Conservation (phyloP, 37 sponge, comb jelly and placozoan species). For the Oopsacas minuta region DNA sequence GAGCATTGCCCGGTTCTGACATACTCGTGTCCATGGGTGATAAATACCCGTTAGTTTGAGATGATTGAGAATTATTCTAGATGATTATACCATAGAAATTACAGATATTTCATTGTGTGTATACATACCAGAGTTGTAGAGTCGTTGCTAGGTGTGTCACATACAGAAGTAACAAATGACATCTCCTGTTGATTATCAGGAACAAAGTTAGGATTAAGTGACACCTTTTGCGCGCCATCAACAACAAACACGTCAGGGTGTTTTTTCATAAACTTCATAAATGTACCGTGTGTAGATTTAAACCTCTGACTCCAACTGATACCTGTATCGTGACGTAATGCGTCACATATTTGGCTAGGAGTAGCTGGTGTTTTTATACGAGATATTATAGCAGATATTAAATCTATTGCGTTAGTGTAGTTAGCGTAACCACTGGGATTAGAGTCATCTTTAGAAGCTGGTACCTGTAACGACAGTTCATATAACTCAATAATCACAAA, state of each 20-base stretch:
- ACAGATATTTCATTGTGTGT: no score
- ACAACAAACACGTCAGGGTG: slow-evolving; percentile 24
- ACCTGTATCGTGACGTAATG: slow-evolving; percentile 59
- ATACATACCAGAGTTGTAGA: no score
- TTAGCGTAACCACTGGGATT: neutral
- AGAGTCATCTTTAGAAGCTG: neutral
- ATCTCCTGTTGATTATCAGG: no score
- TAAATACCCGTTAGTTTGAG: neutral
- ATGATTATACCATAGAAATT: no score
- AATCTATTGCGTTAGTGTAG: neutral
- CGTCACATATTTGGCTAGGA: slow-evolving; percentile 8
- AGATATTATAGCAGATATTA: neutral
- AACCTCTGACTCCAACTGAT: slow-evolving; percentile 81
- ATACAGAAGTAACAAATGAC: neutral
- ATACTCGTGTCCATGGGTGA: neutral
- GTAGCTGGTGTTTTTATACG: neutral
- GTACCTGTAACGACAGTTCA: no score
- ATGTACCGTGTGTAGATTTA: slow-evolving; percentile 56
- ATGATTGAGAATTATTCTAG: neutral
- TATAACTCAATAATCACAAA: no score
- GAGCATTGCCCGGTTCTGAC: neutral
- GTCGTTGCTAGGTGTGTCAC: neutral
- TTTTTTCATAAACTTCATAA: slow-evolving; percentile 31
- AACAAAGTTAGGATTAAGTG: neutral
- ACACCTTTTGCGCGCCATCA: neutral